A percentile compares a stretch with the other conserved stretches of the same genome.
Conservation (phyloP, 2,113 vertebrate genomes). For the Poicephalus gulielmi region DNA sequence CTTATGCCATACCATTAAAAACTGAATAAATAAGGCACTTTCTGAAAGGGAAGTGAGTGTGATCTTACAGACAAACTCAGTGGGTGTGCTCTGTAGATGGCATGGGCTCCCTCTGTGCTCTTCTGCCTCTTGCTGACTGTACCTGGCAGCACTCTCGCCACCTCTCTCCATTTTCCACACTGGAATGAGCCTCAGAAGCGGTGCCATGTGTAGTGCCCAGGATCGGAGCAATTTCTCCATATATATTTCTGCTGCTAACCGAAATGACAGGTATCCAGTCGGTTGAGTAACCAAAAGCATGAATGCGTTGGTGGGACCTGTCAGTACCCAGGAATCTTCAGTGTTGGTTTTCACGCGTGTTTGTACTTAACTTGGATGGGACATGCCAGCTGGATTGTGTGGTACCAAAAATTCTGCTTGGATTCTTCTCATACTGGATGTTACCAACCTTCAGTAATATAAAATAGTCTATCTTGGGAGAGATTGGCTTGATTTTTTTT, state of each 20-base stretch:
- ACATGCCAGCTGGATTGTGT: slow-evolving; percentile 19
- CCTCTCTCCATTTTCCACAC: slow-evolving; percentile 7
- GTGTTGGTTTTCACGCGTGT: background rate
- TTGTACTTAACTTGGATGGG: background rate
- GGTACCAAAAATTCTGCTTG: slow-evolving; percentile 49
- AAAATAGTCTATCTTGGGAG: slow-evolving; percentile 32
- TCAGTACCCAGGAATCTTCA: background rate
- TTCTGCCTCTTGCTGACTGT: slow-evolving; percentile 7
- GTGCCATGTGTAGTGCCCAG: background rate
- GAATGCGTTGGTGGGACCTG: slow-evolving; percentile 3
- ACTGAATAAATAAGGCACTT: slow-evolving; percentile 75
- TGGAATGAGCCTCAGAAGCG: background rate
- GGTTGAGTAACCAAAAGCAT: slow-evolving; percentile 29
- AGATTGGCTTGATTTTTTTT: background rate
- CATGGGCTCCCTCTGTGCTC: background rate
- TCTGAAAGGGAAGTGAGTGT: slow-evolving; percentile 77
- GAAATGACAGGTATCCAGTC: background rate
- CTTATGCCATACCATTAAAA: slow-evolving; percentile 70
- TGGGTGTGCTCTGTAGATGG: slow-evolving; percentile 20
- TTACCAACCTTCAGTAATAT: slow-evolving; percentile 46
- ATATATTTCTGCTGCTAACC: slow-evolving; percentile 32
- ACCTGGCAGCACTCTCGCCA: background rate
- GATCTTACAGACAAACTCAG: slow-evolving; percentile 49
- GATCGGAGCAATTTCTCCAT: background rate
- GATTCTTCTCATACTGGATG: slow-evolving; percentile 12